Conservation (phyloP, 1,140 invertebrate species). For the Bombus waltoni region DNA sequence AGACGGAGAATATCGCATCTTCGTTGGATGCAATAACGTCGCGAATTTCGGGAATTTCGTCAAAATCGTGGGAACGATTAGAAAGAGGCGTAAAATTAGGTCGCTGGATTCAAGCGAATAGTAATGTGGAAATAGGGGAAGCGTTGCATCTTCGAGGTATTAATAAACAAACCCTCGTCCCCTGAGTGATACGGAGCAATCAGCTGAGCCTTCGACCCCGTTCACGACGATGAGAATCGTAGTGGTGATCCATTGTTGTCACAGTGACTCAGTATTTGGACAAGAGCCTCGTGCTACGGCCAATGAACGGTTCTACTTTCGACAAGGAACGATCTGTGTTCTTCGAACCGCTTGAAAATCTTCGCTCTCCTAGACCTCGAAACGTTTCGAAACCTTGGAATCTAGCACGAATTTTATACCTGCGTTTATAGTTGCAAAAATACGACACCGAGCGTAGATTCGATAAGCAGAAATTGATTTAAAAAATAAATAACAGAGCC, state of each 20-base stretch:
- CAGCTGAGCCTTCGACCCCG: constrained; percentile 58
- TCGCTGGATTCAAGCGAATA: neutral
- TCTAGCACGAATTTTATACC: neutral
- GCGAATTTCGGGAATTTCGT: neutral
- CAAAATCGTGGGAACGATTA: constrained; percentile 13
- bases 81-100: neutral
- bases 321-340: constrained; percentile 4
- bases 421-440: neutral
- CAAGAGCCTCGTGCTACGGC: constrained; percentile 64
- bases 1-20: neutral
- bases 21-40: neutral
- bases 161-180: constrained; percentile 57
- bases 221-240: constrained; percentile 43
- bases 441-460: neutral
- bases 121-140: neutral
- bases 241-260: constrained; percentile 72
- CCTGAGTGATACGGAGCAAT: constrained; percentile 54
- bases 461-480: neutral
- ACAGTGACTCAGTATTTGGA: constrained; percentile 81
- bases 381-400: neutral
- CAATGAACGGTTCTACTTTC: constrained; percentile 61
- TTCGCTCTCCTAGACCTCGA: neutral
- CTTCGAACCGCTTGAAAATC: neutral
- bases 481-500: neutral
- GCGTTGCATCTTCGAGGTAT: constrained; percentile 42